phyloP scores from a whole-genome alignment of 1,140 invertebrate genomes.

The Ylistrum balloti region DNA sequence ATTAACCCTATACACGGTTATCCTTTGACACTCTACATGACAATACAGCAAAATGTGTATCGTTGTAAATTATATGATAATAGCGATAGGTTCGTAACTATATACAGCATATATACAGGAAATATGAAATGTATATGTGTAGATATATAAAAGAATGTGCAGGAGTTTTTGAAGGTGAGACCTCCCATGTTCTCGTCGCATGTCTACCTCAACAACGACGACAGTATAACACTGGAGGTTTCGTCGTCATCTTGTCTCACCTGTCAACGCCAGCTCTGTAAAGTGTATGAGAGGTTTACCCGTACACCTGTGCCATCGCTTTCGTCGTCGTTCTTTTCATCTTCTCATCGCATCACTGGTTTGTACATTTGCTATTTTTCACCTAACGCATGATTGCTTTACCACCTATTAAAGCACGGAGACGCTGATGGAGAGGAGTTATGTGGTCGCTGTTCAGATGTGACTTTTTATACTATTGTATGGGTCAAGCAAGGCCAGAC shows the following conservation, averaged over 20 bases:
- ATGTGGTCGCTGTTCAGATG: not conserved
- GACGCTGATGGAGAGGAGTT: slow-evolving; percentile 22
- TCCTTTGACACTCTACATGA: too few relatives aligned
- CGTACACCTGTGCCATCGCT: slow-evolving; percentile 31
- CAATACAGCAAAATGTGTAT: too few relatives aligned
- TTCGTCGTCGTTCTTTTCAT: slow-evolving; percentile 33
- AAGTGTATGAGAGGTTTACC: not conserved
- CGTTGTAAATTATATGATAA: too few relatives aligned
- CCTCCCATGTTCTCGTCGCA: not conserved
- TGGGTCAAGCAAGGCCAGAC: slow-evolving; percentile 14
- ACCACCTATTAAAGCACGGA: slow-evolving; percentile 23
- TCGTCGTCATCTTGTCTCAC: slow-evolving; percentile 37
- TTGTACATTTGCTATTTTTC: slow-evolving; percentile 30
- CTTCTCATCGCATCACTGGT: slow-evolving; percentile 37
- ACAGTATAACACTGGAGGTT: not conserved
- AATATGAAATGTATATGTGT: not conserved
- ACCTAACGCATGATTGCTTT: slow-evolving; percentile 33
- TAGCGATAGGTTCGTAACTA: too few relatives aligned
- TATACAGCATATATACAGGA: not conserved
- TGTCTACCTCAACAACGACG: not conserved
- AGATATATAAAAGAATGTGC: slow-evolving; percentile 26
- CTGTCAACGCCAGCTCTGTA: slow-evolving; percentile 30
- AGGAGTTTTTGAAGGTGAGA: not conserved
- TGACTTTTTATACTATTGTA: slow-evolving; percentile 6
- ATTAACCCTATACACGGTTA: too few relatives aligned